Conservation (phyloP, 1,140 invertebrate species). For the Macrotrachela quadricornifera region DNA sequence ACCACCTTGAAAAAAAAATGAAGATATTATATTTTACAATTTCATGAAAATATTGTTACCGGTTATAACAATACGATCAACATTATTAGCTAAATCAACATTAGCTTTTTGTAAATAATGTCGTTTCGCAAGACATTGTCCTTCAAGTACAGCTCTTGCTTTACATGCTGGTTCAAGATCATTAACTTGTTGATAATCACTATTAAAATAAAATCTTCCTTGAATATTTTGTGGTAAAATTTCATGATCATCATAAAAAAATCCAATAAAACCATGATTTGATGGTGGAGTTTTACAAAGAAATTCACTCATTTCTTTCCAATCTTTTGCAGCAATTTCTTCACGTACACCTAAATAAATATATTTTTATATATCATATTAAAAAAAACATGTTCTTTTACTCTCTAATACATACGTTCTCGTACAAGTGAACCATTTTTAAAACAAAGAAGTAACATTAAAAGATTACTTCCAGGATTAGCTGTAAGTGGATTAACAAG, state of each 20-base stretch:
- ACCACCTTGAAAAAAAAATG: conserved; percentile 69
- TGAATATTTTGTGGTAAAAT: conserved; percentile 45
- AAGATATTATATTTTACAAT: conserved; percentile 30
- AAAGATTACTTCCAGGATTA: not conserved
- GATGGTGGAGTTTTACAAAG: conserved; percentile 60
- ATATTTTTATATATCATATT: conserved; percentile 22
- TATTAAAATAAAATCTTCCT: conserved; percentile 26
- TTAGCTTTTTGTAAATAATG: conserved; percentile 40
- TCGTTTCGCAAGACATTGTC: conserved; percentile 62
- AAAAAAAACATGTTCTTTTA: too few species aligned
- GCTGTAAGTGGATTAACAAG: conserved; percentile 56
- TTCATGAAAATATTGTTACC: not conserved
- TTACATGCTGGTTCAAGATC: conserved; percentile 52
- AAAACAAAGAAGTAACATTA: conserved; percentile 40
- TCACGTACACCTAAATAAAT: too few species aligned
- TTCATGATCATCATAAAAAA: conserved; percentile 64
- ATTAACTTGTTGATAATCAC: conserved; percentile 31
- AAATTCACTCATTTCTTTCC: conserved; percentile 62
- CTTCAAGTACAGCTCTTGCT: conserved; percentile 65
- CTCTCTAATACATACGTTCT: conserved; percentile 55
- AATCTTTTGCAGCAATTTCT: conserved; percentile 26
- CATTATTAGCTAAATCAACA: not conserved
- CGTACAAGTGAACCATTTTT: conserved; percentile 77
- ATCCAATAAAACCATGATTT: conserved; percentile 55
- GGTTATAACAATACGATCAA: not conserved